Conservation (phyloP, 1,140 invertebrate species). For the Trichogramma pretiosum region DNA sequence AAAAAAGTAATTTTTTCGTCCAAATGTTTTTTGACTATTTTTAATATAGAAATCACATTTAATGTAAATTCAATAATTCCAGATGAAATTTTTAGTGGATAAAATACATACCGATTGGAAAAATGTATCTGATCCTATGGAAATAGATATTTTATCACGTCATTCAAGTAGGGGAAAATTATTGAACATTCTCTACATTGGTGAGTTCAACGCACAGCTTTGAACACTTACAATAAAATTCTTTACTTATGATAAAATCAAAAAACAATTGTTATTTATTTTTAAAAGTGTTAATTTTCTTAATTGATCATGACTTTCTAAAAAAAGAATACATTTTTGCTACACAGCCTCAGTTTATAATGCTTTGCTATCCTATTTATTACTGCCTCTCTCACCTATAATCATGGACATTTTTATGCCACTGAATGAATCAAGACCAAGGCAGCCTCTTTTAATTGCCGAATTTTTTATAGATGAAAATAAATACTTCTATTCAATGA, state of each 20-base stretch:
- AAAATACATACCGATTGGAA: conserved; percentile 10
- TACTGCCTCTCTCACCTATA: conserved; percentile 9
- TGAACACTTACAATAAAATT: neutral
- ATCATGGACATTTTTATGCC: conserved; percentile 17
- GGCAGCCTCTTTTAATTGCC: conserved; percentile 7
- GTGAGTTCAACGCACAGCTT: no score
- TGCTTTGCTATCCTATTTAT: neutral
- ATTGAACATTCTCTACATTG: neutral
- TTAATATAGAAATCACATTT: neutral
- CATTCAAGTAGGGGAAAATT: neutral
- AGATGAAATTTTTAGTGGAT: conserved; percentile 10
- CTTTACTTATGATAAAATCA: neutral
- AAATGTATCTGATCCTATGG: neutral
- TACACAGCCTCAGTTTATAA: neutral
- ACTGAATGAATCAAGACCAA: conserved; percentile 16
- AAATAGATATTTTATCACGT: conserved; percentile 2
- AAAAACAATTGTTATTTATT: no score
- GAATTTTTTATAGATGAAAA: conserved; percentile 19
- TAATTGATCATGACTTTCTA: no score
- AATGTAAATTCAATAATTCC: neutral
- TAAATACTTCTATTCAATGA: conserved; percentile 17
- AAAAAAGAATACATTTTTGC: neutral
- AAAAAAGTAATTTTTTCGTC: neutral
- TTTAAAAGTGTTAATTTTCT: no score
- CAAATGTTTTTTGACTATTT: neutral